Conservation (phyloP, 2,113 vertebrate genomes). For the Alaudala cheleensis region DNA sequence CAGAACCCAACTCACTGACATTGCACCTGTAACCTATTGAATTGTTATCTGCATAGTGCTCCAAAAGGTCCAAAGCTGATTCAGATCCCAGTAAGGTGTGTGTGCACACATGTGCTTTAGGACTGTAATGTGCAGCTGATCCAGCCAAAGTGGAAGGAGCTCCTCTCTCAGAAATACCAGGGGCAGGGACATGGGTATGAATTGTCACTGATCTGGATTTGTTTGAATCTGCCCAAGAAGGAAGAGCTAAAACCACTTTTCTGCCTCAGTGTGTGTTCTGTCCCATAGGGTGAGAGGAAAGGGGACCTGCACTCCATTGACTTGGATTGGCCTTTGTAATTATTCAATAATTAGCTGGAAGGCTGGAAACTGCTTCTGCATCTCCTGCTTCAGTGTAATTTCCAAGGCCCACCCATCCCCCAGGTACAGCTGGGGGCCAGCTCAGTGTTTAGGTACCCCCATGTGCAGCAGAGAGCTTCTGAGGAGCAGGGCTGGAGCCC, state of each 20-base stretch:
- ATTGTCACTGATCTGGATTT: not conserved
- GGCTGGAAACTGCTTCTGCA: not conserved
- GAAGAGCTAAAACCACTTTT: not conserved
- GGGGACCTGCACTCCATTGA: not conserved
- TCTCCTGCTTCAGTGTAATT: constrained; percentile 2
- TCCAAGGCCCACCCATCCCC: constrained; percentile 80
- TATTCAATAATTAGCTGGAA: not conserved
- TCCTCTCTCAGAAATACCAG: not conserved
- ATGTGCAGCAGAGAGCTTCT: constrained; percentile 59
- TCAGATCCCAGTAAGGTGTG: not conserved
- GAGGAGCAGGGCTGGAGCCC: not conserved
- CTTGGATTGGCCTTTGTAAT: not conserved
- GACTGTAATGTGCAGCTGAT: not conserved
- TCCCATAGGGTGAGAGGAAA: not conserved
- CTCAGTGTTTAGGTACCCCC: constrained; percentile 74
- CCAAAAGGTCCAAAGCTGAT: not conserved
- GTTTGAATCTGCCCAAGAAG: not conserved
- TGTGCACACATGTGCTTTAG: too few species aligned
- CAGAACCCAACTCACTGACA: not conserved
- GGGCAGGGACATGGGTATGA: accelerated
- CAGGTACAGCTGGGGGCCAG: constrained; percentile 76
- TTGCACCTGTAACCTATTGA: not conserved
- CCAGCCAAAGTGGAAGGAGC: not conserved
- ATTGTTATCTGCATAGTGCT: not conserved
- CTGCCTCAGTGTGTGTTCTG: not conserved